phyloP scores from a whole-genome alignment of 1,140 invertebrate species.

The Temnothorax curvispinosus region DNA sequence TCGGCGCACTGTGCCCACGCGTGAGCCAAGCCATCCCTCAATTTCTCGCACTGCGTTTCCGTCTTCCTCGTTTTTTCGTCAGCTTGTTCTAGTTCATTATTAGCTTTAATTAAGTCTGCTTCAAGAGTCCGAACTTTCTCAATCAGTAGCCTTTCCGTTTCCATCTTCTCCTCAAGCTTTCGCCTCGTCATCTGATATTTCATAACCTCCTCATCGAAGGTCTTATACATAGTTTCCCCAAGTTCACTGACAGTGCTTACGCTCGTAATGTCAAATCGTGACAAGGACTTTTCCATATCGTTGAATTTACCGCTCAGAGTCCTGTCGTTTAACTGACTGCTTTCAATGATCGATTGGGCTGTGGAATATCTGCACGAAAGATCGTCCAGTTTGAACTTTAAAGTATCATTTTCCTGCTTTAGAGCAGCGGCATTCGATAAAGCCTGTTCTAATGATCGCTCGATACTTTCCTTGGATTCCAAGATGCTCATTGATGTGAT shows the following conservation, averaged over 20 bases:
- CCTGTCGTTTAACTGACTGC: slow-evolving; percentile 74
- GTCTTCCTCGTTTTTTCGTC: slow-evolving; percentile 87
- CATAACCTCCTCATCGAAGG: slow-evolving; percentile 79
- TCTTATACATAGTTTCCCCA: slow-evolving; percentile 82
- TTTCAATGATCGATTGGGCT: slow-evolving; percentile 77
- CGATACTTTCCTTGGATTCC: slow-evolving; percentile 84
- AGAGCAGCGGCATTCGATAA: slow-evolving; percentile 74
- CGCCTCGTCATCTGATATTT: slow-evolving; percentile 79
- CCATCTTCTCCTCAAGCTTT: slow-evolving; percentile 79
- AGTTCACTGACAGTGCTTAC: slow-evolving; percentile 74
- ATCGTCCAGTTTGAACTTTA: slow-evolving; percentile 80
- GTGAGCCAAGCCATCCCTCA: slow-evolving; percentile 87
- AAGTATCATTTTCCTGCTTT: slow-evolving; percentile 78
- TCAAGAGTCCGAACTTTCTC: slow-evolving; percentile 78
- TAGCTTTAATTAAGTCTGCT: slow-evolving; percentile 71
- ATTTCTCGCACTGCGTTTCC: slow-evolving; percentile 86
- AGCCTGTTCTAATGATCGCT: slow-evolving; percentile 80
- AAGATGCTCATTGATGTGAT: slow-evolving; percentile 77
- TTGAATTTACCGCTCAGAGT: slow-evolving; percentile 72
- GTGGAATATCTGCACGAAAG: slow-evolving; percentile 77
- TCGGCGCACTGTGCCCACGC: slow-evolving; percentile 88
- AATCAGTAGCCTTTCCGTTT: slow-evolving; percentile 76
- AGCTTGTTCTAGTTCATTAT: slow-evolving; percentile 76
- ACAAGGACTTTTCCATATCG: slow-evolving; percentile 76
- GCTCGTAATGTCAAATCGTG: slow-evolving; percentile 78